phyloP scores from a whole-genome alignment of 2,888 invertebrate genomes.

The Apodemia duryi region DNA sequence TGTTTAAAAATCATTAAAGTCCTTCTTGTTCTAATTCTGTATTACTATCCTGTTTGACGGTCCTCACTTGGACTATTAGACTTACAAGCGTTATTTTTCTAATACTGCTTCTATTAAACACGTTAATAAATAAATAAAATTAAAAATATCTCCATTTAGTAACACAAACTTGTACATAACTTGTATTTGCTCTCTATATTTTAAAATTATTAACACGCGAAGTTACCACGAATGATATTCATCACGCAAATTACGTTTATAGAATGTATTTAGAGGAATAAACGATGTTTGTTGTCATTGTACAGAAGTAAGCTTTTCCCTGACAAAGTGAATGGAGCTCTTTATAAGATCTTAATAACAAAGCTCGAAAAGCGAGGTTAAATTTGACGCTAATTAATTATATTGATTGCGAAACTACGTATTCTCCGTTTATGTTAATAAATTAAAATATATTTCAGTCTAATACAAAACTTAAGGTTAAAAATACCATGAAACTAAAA shows the following conservation, averaged over 20 bases:
- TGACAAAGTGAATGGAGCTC: not conserved
- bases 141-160: too few species aligned
- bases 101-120: too few species aligned
- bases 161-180: too few species aligned
- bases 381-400: slow-evolving; percentile 9
- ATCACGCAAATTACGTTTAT: not conserved
- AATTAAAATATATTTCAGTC: not conserved
- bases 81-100: too few species aligned
- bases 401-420: slow-evolving; percentile 1
- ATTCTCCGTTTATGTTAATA: not conserved
- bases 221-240: not conserved
- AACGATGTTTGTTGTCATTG: not conserved
- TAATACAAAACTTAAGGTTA: not conserved
- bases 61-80: too few species aligned
- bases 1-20: too few species aligned
- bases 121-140: too few species aligned
- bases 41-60: too few species aligned
- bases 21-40: too few species aligned
- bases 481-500: too few species aligned
- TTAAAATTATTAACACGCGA: not conserved
- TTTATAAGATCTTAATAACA: slow-evolving; percentile 3
- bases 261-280: not conserved
- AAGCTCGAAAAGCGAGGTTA: not conserved
- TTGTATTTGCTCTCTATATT: too few species aligned
- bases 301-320: slow-evolving; percentile 7